phyloP scores from a whole-genome alignment of 2,113 vertebrate genomes.

The Scopus umbretta region DNA sequence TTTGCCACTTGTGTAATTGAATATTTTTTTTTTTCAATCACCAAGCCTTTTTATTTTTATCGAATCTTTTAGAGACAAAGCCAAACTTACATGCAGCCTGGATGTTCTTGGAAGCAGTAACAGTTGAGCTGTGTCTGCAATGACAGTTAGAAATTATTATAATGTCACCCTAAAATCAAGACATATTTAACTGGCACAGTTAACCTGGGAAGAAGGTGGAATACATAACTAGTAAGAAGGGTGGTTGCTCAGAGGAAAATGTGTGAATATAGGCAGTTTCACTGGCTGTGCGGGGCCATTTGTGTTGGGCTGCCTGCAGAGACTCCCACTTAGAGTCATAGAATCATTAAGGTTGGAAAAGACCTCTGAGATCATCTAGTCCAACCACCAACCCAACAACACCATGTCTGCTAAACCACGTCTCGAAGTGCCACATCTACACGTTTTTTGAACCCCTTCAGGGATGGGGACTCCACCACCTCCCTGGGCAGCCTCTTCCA shows the following conservation, averaged over 20 bases:
- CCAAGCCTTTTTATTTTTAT: background rate
- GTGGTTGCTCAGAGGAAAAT: background rate
- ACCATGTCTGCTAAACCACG: too few relatives aligned
- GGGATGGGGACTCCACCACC: too few relatives aligned
- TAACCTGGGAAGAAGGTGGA: background rate
- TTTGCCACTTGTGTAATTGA: background rate
- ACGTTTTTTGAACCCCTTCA: too few relatives aligned
- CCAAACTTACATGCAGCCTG: background rate
- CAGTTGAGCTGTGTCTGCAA: background rate
- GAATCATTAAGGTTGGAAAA: too few relatives aligned
- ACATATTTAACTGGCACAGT: background rate
- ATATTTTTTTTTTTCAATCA: background rate
- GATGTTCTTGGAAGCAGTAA: background rate
- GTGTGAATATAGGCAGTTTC: accelerated
- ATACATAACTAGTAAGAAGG: accelerated
- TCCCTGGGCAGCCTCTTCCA: too few relatives aligned
- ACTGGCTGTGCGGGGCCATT: background rate
- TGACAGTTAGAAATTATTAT: background rate
- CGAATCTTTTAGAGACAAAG: background rate
- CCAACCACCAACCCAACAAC: too few relatives aligned
- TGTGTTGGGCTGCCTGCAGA: background rate
- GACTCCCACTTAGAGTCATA: too few relatives aligned
- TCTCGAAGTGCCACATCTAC: too few relatives aligned
- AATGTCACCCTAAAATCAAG: background rate
- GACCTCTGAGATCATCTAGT: too few relatives aligned